Base-by-base conservation (phyloP, 2,113 vertebrate species). In the Poecilia latipinna region DNA sequence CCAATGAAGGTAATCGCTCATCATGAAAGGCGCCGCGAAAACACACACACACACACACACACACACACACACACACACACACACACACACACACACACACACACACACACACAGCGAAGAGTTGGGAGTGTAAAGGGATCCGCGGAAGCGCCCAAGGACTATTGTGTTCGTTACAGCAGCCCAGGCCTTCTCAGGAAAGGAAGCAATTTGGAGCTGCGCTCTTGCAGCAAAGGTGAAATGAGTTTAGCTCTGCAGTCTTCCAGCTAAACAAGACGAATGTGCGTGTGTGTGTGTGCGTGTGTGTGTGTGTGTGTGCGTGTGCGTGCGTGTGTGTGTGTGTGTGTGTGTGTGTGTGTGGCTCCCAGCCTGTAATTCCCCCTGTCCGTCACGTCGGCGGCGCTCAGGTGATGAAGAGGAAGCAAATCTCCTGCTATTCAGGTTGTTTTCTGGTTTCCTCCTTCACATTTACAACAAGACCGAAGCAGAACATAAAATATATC, bases 191-290 rank as follows among this genome's bases (percentile, higher is more conserved):
- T 28, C 54, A 1, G 12, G 26, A 62, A 72, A 64, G 54, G 44
- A 67, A 77, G 67, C 39, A 0, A 37, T 77, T 60, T 68, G 68
- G 32, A 73, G 24, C 1, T 24, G 61, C 15, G 65, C 24, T 26
- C 61, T 65, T 39, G 22, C 37, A 70, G 65, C 64, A 57, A 74
- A 79, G 78, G 76, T 19, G 76, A 28, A 80, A 82, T 64, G 26
- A 77, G 80, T 78, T 83, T 83, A 89, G 35, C 37, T 0, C 65
- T 13, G 62, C 78, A 75, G 31, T 86, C 51, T 79, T 17, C 13
- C 26, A 12, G 61, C 80, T 83, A 83, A 87, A 79, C 68, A 80
- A 86, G 87, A 86, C 68, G 72, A 86, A 80, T 80, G 32, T 68
- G 63, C 60, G 35, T 37, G 35, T 37, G 35, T 4, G 3, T 33